phyloP scores from a whole-genome alignment of 2,888 invertebrate species.

The Drosophila aldrichi region DNA sequence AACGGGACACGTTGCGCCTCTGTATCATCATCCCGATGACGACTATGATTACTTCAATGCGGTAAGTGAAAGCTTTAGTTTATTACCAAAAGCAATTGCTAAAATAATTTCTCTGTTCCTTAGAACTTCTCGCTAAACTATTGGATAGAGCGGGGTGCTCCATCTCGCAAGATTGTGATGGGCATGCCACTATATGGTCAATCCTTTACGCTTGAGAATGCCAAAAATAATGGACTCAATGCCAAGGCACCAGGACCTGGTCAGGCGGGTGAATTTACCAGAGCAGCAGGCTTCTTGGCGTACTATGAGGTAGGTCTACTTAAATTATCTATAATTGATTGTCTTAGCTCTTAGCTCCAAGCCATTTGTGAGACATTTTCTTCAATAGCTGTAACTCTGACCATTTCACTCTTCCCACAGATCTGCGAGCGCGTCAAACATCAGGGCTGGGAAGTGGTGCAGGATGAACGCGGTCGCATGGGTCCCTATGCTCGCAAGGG shows the following conservation, averaged over 20 bases:
- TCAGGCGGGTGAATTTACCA: constrained; percentile 93
- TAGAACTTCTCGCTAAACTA: constrained; percentile 95
- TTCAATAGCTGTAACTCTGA: too few species aligned
- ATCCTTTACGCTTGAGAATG: constrained; percentile 90
- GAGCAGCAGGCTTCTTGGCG: constrained; percentile 93
- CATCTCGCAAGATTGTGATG: constrained; percentile 92
- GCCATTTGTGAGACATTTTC: too few species aligned
- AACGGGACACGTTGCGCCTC: constrained; percentile 95
- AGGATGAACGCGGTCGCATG: constrained; percentile 91
- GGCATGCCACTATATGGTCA: constrained; percentile 96
- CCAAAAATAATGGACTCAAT: constrained; percentile 89
- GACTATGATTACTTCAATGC: constrained; percentile 93
- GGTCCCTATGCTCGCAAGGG: constrained; percentile 95
- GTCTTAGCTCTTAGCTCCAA: neutral
- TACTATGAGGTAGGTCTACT: constrained; percentile 90
- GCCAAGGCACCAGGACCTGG: constrained; percentile 92
- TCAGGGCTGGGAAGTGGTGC: constrained; percentile 92
- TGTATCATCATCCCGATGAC: constrained; percentile 93
- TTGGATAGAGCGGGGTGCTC: constrained; percentile 94
- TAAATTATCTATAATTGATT: neutral
- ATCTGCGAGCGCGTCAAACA: constrained; percentile 93
- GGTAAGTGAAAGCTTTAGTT: constrained; percentile 86
- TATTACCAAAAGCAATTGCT: neutral
- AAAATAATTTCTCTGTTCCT: neutral
- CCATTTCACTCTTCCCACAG: constrained; percentile 82